phyloP scores from a whole-genome alignment of 1,140 invertebrate species.

The Bombus impatiens region DNA sequence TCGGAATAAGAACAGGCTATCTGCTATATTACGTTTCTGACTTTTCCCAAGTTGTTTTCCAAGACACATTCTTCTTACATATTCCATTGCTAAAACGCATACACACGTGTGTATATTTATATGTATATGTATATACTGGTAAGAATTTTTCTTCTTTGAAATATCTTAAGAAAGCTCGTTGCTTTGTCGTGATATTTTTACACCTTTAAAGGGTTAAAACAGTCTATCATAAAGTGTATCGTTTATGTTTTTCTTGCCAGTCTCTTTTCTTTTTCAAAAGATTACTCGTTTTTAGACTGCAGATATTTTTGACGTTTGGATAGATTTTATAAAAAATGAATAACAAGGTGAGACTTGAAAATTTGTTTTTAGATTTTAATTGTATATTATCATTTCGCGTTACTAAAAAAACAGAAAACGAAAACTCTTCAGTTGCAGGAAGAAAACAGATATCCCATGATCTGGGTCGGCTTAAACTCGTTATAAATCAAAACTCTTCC shows the following conservation, averaged over 20 bases:
- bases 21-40: neutral
- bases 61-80: neutral
- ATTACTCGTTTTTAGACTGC: no score
- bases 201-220: no score
- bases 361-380: neutral
- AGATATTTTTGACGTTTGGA: no score
- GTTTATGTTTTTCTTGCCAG: no score
- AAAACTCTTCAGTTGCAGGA: neutral
- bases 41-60: neutral
- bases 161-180: no score
- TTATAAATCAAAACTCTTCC: constrained; percentile 54
- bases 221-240: no score
- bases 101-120: no score
- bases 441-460: neutral
- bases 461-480: neutral
- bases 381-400: neutral
- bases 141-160: neutral
- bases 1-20: constrained; percentile 26
- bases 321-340: no score
- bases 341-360: neutral
- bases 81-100: neutral
- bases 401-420: no score
- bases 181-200: no score
- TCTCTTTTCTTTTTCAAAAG: no score
- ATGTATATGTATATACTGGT: no score